Conservation (phyloP, 2,888 invertebrate genomes). For the Phortica magna region DNA sequence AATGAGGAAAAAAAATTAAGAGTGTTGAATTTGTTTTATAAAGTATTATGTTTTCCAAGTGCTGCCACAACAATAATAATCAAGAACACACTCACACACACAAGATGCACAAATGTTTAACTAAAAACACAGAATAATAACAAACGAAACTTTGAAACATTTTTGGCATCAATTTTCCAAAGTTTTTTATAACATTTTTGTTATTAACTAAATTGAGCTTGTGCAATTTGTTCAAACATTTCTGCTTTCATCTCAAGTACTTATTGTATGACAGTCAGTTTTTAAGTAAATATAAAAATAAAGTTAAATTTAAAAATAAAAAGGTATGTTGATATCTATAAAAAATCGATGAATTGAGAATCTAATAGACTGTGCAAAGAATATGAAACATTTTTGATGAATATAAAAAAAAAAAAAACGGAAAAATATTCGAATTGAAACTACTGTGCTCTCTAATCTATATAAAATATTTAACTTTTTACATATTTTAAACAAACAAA, state of each 20-base stretch:
- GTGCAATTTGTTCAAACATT: constrained; percentile 16
- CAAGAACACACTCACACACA: background rate
- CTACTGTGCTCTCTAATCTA: constrained; percentile 33
- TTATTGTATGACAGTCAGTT: background rate
- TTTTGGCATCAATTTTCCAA: no score
- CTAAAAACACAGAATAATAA: background rate
- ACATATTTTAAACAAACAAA: constrained; percentile 25
- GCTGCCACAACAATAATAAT: background rate
- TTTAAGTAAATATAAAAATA: constrained; percentile 38
- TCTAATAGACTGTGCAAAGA: constrained; percentile 70
- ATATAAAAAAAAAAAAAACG: constrained; percentile 22
- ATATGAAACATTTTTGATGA: constrained; percentile 54
- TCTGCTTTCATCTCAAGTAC: constrained; percentile 13
- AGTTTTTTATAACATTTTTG: no score
- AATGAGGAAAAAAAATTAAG: background rate
- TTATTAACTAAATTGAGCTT: background rate
- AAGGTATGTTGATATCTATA: constrained; percentile 63
- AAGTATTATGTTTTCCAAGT: background rate
- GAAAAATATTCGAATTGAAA: constrained; percentile 33
- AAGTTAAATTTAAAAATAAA: constrained; percentile 38
- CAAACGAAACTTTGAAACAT: background rate
- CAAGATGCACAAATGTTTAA: background rate
- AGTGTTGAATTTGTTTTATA: constrained; percentile 19
- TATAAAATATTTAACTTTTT: constrained; percentile 33
- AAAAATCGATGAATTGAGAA: constrained; percentile 69